A percentile compares a stretch with the other conserved stretches of the same genome.
These are phyloP conservation scores for Megalops cyprinoides DNA, from an alignment of 2,797 vertebrate genomes.

Conservation along the genomic window DNA sequence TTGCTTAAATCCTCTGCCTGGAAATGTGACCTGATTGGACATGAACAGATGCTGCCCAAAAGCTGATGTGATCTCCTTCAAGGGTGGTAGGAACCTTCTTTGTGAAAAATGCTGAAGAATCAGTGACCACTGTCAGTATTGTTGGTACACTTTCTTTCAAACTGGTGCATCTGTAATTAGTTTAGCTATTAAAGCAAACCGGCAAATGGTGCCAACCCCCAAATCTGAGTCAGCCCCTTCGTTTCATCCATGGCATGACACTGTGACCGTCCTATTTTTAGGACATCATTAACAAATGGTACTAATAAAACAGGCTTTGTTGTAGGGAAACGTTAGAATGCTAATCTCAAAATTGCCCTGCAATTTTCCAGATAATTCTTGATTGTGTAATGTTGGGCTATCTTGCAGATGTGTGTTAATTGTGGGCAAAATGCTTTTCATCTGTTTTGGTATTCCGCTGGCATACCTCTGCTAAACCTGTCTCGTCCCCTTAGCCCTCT, in stretches of 20 bases:
- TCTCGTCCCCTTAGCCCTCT: constrained; percentile 17
- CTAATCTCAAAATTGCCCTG: constrained; percentile 70
- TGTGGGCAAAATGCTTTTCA: constrained; percentile 49
- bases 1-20: constrained; percentile 5
- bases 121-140: background rate
- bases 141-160: background rate
- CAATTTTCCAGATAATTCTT: constrained; percentile 65
- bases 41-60: background rate
- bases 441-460: constrained; percentile 44
- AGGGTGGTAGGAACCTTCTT: background rate
- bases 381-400: constrained; percentile 63
- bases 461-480: constrained; percentile 5
- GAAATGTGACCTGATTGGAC: background rate
- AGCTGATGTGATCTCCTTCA: background rate
- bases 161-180: background rate
- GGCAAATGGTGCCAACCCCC: background rate
- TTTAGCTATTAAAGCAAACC: background rate
- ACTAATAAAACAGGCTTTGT: constrained; percentile 56
- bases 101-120: background rate
- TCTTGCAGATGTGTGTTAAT: constrained; percentile 65
- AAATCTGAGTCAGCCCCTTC: constrained; percentile 8
- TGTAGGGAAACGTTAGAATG: constrained; percentile 62
- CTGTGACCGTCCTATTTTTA: constrained; percentile 54
- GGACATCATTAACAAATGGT: constrained; percentile 57
- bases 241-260: constrained; percentile 28